phyloP scores from a whole-genome alignment of 2,797 vertebrate genomes.

The Denticeps clupeoides region DNA sequence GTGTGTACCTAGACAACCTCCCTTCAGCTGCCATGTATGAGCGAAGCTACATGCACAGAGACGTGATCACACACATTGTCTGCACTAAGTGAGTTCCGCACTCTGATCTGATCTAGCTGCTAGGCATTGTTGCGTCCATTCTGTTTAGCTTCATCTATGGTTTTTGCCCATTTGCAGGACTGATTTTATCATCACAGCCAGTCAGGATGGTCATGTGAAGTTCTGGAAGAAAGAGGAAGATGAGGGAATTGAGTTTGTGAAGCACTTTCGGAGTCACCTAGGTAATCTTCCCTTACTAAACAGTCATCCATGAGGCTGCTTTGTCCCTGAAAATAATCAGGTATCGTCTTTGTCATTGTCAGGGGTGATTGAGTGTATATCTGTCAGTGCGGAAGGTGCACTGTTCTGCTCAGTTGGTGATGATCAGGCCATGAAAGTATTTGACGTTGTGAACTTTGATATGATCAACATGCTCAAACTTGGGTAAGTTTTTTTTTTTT shows the following conservation, averaged over 20 bases:
- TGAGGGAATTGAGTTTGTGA: conserved; percentile 94
- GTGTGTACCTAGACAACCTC: conserved; percentile 85
- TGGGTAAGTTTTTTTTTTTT: conserved; percentile 62
- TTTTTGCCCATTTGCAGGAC: conserved; percentile 57
- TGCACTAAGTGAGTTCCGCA: conserved; percentile 93
- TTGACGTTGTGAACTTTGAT: conserved; percentile 97
- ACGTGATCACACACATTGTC: conserved; percentile 84
- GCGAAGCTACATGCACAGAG: conserved; percentile 96
- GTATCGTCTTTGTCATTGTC: conserved; percentile 11
- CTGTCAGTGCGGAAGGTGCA: conserved; percentile 83
- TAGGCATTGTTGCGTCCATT: no score
- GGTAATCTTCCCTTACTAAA: conserved; percentile 44
- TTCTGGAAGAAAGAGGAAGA: conserved; percentile 97
- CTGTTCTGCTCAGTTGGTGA: conserved; percentile 92
- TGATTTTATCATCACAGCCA: conserved; percentile 92
- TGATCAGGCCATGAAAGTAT: conserved; percentile 97
- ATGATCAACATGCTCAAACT: conserved; percentile 99
- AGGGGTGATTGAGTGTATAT: conserved; percentile 88
- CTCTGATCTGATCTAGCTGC: no score
- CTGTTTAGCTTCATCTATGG: not conserved
- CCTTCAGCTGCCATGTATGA: conserved; percentile 93
- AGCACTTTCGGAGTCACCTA: conserved; percentile 92
- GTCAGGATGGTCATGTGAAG: conserved; percentile 94
- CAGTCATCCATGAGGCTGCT: no score
- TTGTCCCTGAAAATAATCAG: no score